Percentiles rank a stretch among this genome's conserved stretches.
These are phyloP conservation scores for Acanthopleura granulata DNA, from an alignment of 2,888 invertebrate genomes.

Conservation along the genomic window DNA sequence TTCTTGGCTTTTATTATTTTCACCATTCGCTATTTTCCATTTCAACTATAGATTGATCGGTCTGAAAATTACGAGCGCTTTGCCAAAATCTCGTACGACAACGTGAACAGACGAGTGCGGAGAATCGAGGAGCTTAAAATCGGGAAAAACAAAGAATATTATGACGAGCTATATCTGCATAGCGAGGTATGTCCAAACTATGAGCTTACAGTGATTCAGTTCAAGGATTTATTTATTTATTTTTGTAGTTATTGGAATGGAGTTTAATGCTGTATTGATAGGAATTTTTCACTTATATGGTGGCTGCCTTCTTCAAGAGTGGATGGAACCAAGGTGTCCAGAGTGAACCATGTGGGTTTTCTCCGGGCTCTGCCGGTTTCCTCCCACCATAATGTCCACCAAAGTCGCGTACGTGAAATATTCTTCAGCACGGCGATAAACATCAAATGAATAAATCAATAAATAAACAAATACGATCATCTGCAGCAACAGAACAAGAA, in stretches of 20 bases:
- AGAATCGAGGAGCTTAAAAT: slow-evolving; percentile 42
- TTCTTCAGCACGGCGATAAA: too few species aligned
- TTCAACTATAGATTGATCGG: slow-evolving; percentile 36
- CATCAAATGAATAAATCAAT: too few species aligned
- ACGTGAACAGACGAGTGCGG: slow-evolving; percentile 39
- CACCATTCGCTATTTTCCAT: too few species aligned
- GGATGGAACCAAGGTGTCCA: neutral
- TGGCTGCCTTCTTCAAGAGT: neutral
- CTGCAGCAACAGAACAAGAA: too few species aligned
- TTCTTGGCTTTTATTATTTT: too few species aligned
- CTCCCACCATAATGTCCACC: too few species aligned
- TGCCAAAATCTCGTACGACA: slow-evolving; percentile 46
- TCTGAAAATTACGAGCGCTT: slow-evolving; percentile 32
- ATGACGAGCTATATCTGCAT: slow-evolving; percentile 44
- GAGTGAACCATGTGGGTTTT: neutral
- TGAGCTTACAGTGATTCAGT: neutral
- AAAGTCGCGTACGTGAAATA: too few species aligned
- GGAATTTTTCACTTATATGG: neutral
- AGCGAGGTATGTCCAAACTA: slow-evolving; percentile 39
- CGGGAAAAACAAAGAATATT: slow-evolving; percentile 35
- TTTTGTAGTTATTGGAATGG: too few species aligned
- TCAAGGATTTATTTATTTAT: neutral
- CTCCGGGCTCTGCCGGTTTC: too few species aligned
- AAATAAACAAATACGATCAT: too few species aligned
- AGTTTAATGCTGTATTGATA: neutral